Evolutionary conservation across 2,888 invertebrate genomes (phyloP), one percentile per base, ranked within the genome.

Genomic region (Drosophila yooni): DNA sequence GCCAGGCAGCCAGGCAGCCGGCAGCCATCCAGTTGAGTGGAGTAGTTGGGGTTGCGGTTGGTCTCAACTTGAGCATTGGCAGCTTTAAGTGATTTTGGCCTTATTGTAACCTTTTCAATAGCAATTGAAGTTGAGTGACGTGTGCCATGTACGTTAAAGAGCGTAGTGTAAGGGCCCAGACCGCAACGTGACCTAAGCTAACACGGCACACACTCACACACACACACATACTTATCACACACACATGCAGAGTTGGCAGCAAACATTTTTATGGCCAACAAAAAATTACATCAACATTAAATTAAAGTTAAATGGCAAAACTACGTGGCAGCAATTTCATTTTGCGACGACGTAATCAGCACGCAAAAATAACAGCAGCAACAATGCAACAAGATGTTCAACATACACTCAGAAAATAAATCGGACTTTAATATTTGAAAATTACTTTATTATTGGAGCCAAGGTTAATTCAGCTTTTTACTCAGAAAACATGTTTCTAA

Each of bases 281-380:
- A 82, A 88, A 79, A 83, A 83, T 83, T 83, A 86, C 90, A 83
- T 80, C 77, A 82, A 88, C 88, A 88, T 90, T 88, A 88, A 90
- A 90, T 88, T 86, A 90, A 90, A 89, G 88, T 89, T 89, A 90
- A 88, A 89, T 89, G 84, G 84, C 82, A 76, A 90, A 88, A 89
- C 89, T 90, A 88, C 89, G 88, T 90, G 90, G 90, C 84, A 84
- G 88, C 89, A 87, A 81, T 82, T 89, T 76, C 76, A 82, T 74
- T 79, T 77, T 76, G 70, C 76, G 82, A 79, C 81, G 83, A 82
- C 81, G 81, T 81, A 83, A 86, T 86, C 81, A 82, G 83, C 83
- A 81, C 60, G 64, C 57, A 66, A 68, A 81, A 81, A 56, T 69
- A 69, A 61, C 46, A 50, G 31, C 27, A 62, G 46, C 67, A 72